These are phyloP conservation scores for Plagiodera versicolora DNA, from an alignment of 2,888 invertebrate species.

Conservation along the genomic window DNA sequence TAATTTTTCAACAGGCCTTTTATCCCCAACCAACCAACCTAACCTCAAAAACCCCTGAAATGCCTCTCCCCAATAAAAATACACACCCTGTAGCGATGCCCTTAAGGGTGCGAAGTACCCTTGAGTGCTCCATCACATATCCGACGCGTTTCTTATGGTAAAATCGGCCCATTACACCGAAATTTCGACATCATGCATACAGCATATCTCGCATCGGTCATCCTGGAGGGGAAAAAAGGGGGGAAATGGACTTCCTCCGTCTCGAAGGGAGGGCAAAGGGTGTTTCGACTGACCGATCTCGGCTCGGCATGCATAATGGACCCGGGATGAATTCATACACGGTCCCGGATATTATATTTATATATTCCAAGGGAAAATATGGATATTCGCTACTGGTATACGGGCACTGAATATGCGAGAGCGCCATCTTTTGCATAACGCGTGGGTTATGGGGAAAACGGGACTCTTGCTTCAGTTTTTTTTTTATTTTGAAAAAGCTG, in stretches of 20 bases:
- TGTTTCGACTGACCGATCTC: conserved; percentile 25
- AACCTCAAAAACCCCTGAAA: too few species aligned
- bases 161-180: conserved; percentile 28
- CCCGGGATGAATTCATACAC: conserved; percentile 32
- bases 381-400: conserved; percentile 30
- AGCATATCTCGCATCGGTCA: conserved; percentile 3
- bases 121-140: not conserved
- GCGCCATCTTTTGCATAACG: conserved; percentile 12
- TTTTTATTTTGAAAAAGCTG: too few species aligned
- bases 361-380: conserved; percentile 25
- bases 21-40: too few species aligned
- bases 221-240: conserved; percentile 6
- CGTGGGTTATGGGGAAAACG: not conserved
- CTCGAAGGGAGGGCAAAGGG: conserved; percentile 15
- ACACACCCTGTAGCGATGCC: not conserved
- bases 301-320: conserved; percentile 32
- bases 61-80: too few species aligned
- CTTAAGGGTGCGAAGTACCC: conserved; percentile 5
- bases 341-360: conserved; percentile 18
- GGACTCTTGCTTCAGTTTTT: too few species aligned
- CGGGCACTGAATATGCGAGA: conserved; percentile 19
- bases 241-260: too few species aligned
- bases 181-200: conserved; percentile 27
- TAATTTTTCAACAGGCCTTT: too few species aligned
- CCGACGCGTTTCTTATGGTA: conserved; percentile 27